Conservation (phyloP, 2,113 vertebrate genomes). For the Lepidothrix coronata region DNA sequence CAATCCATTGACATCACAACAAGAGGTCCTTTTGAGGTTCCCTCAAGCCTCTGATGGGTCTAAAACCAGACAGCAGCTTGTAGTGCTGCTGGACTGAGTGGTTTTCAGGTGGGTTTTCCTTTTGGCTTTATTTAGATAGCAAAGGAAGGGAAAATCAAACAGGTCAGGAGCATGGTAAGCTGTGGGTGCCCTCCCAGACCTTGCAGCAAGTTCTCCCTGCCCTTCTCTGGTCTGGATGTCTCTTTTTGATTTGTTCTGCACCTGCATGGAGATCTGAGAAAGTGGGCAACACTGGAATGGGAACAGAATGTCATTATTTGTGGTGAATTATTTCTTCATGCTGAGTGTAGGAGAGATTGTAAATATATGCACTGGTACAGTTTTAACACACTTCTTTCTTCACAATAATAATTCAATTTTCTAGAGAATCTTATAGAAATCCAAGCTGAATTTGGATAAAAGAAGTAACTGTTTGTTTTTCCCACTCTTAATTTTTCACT, state of each 20-base stretch:
- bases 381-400: not conserved
- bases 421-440: not conserved
- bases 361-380: not conserved
- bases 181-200: not conserved
- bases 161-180: not conserved
- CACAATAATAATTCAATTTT: not conserved
- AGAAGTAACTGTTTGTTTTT: not conserved
- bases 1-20: not conserved
- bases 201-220: not conserved
- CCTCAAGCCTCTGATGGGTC: not conserved
- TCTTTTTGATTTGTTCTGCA: not conserved
- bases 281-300: conserved; percentile 18
- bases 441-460: not conserved
- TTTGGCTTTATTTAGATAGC: not conserved
- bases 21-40: not conserved
- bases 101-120: not conserved
- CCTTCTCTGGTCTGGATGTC: not conserved
- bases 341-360: not conserved
- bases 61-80: not conserved
- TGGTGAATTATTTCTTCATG: conserved; percentile 9
- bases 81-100: not conserved
- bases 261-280: not conserved
- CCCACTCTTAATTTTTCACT: not conserved
- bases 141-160: not conserved
- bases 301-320: conserved; percentile 17